phyloP scores from a whole-genome alignment of 2,888 invertebrate genomes.

The Macrophya annulata region DNA sequence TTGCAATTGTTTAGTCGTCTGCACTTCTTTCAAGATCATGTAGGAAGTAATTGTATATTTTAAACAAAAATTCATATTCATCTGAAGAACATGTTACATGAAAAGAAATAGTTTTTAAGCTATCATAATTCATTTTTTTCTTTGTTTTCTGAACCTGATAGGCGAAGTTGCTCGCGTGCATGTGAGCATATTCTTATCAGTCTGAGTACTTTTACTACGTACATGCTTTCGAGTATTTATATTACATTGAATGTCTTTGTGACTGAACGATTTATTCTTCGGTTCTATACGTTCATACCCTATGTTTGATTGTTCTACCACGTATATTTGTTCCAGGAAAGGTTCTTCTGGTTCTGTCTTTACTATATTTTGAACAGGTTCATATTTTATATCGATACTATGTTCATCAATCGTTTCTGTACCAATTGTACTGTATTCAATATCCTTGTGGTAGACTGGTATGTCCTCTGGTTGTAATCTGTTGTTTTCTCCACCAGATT shows the following conservation, averaged over 20 bases:
- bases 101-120: neutral
- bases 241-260: slow-evolving; percentile 43
- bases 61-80: neutral
- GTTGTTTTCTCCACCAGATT: neutral
- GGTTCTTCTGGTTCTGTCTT: slow-evolving; percentile 12
- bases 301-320: neutral
- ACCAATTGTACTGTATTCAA: neutral
- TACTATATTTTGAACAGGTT: slow-evolving; percentile 15
- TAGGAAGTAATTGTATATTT: too few species aligned
- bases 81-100: neutral
- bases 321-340: neutral
- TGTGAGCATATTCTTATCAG: neutral
- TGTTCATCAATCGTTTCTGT: slow-evolving; percentile 1
- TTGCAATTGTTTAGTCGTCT: neutral
- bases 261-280: slow-evolving; percentile 5
- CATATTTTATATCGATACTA: slow-evolving; percentile 36
- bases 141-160: neutral
- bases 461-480: neutral
- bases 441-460: neutral
- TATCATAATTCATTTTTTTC: neutral
- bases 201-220: slow-evolving; percentile 27
- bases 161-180: slow-evolving; percentile 27
- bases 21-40: too few species aligned
- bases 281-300: neutral
- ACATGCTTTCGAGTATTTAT: slow-evolving; percentile 17